Base-by-base conservation (phyloP, 2,888 invertebrate species). In the Xylocampa areola region DNA sequence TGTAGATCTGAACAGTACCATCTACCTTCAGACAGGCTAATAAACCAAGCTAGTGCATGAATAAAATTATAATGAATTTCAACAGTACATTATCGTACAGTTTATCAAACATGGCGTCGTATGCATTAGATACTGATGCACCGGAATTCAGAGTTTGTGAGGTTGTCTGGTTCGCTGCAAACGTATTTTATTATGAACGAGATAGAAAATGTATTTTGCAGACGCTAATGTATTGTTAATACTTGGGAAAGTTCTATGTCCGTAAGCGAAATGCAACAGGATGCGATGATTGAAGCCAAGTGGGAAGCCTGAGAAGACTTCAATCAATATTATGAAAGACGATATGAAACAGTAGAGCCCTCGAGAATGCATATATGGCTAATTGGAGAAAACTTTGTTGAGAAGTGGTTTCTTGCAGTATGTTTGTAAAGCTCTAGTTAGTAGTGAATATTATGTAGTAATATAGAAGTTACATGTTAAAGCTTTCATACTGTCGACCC, bases 31-130 rank as follows among this genome's bases (percentile, higher is more conserved):
- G 76, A 63, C 70, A 23, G 61, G 77, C 73, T 86, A 84, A 87
- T 89, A 89, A 89, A 87, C 85, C 78, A 66, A 70, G 66, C 60
- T 71, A 70, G 58, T 80, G 82, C 82, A 87, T 90, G 90, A 90
- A 91, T 91, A 90, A 89, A 90, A 90, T 91, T 85, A 88, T 90
- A 88, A 90, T 90, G 86, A 88, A 90, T 91, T 86, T 87, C 82
- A 77, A 73, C 77, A 71, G 68, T 77, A 81, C 80, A 83, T 81
- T 85, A 85, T 83, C 80, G 76, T 79, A 68, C 77, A 81, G 78
- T 79, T 86, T 82, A 85, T 85, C 85, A 86, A 85, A 86, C 81
- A 81, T 81, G 80, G 77, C 77, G 71, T 76, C 79, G 80, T 84
- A 85, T 88, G 86, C 87, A 88, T 84, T 79, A 74, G 76, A 62